Evolutionary conservation across 2,888 invertebrate genomes (phyloP).

Genomic region (Caenorhabditis sinica): DNA sequence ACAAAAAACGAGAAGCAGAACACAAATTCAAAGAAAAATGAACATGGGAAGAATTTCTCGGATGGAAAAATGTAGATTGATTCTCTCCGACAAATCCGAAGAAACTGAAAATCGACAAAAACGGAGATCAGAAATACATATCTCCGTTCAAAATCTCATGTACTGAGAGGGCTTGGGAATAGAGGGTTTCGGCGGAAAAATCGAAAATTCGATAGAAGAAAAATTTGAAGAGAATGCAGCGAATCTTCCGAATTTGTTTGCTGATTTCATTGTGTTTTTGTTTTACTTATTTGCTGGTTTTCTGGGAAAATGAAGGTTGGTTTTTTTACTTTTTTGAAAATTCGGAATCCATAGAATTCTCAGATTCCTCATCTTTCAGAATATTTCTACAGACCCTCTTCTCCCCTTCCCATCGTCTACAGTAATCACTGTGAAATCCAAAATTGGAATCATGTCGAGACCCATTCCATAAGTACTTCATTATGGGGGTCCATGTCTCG

Average conservation of each 20-base stretch:
- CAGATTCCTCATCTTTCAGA: neutral
- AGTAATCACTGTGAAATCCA: slow-evolving; percentile 14
- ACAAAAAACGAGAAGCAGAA: neutral
- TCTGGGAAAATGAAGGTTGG: neutral
- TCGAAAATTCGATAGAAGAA: neutral
- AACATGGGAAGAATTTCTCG: too few species aligned
- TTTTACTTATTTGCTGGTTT: neutral
- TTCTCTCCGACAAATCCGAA: too few species aligned
- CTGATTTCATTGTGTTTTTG: slow-evolving; percentile 2
- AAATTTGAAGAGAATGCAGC: slow-evolving; percentile 8
- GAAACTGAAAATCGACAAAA: too few species aligned
- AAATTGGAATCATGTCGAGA: slow-evolving; percentile 41
- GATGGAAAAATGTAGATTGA: too few species aligned
- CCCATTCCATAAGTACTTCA: neutral
- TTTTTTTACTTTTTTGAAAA: neutral
- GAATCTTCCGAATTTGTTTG: neutral
- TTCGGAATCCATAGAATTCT: neutral
- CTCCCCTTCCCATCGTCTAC: slow-evolving; percentile 10
- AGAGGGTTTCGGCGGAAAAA: neutral
- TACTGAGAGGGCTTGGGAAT: neutral
- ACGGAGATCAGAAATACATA: too few species aligned
- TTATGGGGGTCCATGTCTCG: slow-evolving; percentile 13
- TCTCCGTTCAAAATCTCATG: too few species aligned
- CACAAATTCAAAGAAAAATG: neutral
- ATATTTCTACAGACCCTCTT: neutral